These are phyloP conservation scores for Eurosta solidaginis DNA, from an alignment of 1,140 invertebrate genomes.

Conservation along the genomic window DNA sequence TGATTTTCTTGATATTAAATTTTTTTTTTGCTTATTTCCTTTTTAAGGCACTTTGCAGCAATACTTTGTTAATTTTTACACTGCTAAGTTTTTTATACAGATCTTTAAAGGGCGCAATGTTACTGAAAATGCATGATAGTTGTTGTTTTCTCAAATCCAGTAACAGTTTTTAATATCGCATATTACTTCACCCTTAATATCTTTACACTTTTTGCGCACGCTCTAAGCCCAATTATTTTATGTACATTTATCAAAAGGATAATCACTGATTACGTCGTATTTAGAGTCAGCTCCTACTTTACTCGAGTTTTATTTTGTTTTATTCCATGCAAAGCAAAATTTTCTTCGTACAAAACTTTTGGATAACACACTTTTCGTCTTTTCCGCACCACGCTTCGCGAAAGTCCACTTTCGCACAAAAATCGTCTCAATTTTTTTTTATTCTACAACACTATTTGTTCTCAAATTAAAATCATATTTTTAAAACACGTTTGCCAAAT, in stretches of 20 bases:
- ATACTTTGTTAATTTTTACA: not conserved
- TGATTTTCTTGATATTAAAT: not conserved
- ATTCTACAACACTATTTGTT: not conserved
- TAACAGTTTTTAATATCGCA: too few species aligned
- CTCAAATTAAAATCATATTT: not conserved
- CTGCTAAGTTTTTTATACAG: not conserved
- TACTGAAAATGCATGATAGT: not conserved
- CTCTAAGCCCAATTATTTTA: too few species aligned
- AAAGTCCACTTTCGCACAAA: not conserved
- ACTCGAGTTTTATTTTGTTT: not conserved
- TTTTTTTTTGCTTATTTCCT: not conserved
- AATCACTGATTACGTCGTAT: not conserved
- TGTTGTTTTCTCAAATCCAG: not conserved
- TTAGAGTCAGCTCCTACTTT: not conserved
- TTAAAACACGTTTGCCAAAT: not conserved
- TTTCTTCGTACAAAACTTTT: not conserved
- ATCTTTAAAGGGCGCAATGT: not conserved
- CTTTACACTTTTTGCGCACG: not conserved
- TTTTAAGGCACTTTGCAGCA: constrained; percentile 4
- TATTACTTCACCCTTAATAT: too few species aligned
- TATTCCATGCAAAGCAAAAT: not conserved
- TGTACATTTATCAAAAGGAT: not conserved
- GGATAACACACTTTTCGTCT: not conserved
- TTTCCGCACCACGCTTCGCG: not conserved
- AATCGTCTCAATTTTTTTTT: not conserved